Base-by-base conservation (phyloP, 64 coral and sea anemone species). In the Montipora cactus region DNA sequence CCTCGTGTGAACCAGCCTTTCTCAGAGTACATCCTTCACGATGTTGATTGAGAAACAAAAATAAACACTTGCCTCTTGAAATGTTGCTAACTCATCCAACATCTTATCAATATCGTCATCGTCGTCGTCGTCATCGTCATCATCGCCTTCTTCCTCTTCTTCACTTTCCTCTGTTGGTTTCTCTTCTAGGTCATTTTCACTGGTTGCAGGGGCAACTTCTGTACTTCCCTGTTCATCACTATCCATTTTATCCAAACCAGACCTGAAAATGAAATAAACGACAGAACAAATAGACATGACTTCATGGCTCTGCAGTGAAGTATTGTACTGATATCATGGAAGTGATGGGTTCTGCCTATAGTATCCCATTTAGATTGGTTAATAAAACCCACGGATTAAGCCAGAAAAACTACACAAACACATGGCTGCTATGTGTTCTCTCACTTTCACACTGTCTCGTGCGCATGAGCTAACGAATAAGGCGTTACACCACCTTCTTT, bases 51-150 rank as follows among this genome's bases (percentile, higher is more conserved):
- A 64, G 8, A 12, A 64, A 12, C 8, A 9, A 20, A 47, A 58
- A 66, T 44, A 15, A 11, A 13, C 47, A 79, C 84, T 97, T 66
- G 83, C 95, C 76, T 97, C 95, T 46, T 97, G 95, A 62, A 97
- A 97, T 5, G 76, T 93, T 87, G 94, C 93, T 8, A 97, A 75
- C 25, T 97, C 96, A 84, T 79, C 91, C 18, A 97, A 79, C 96
- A 97, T 97, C 84, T 97, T 97, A 76, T 97, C 96, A 92, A 97
- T 97, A 46, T 95, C 96, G 82, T 95, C 89, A 84, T 96, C 95
- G 48, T 92, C 87, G 18, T 96, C 95, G 15, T 93, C 95, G 3
- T 80, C 95, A 19, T 64, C 91, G 14, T 92, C 85, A 59, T 20
- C 7, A 72, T 37, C 37, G 1, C 37, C 37, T 37, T 80, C 95